phyloP scores from a whole-genome alignment of 2,888 invertebrate genomes.

The Didymodactylos carnosus region DNA sequence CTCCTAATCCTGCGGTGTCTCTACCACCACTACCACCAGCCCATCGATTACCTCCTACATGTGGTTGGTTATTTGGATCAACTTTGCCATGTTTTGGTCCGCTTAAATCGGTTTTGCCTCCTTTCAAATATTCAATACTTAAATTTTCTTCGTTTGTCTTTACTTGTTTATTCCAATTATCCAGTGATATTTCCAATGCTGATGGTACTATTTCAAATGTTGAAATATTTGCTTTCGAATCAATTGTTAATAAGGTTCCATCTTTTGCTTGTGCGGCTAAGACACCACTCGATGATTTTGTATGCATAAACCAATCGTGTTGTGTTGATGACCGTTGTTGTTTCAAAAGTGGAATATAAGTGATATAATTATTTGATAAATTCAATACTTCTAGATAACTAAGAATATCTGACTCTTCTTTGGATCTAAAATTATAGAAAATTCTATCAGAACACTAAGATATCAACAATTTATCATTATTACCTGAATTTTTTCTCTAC shows the following conservation, averaged over 20 bases:
- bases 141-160: slow-evolving; percentile 24
- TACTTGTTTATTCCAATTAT: slow-evolving; percentile 37
- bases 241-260: slow-evolving; percentile 40
- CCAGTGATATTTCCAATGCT: slow-evolving; percentile 35
- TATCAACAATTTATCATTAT: no score
- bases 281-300: not conserved
- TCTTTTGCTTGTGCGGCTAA: slow-evolving; percentile 21
- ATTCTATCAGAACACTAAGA: no score
- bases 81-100: slow-evolving; percentile 76
- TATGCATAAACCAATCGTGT: not conserved
- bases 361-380: not conserved
- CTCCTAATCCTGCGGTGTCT: slow-evolving; percentile 3
- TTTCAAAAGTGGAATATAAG: not conserved
- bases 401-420: not conserved
- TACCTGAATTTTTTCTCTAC: not conserved
- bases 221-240: slow-evolving; percentile 40
- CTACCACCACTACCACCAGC: slow-evolving; percentile 63
- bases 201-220: slow-evolving; percentile 40
- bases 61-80: slow-evolving; percentile 68
- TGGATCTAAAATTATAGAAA: no score
- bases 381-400: not conserved
- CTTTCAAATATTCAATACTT: slow-evolving; percentile 20
- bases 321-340: not conserved
- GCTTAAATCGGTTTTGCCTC: slow-evolving; percentile 40
- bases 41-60: slow-evolving; percentile 90